These are phyloP conservation scores for Monomorium pharaonis DNA, from an alignment of 1,140 invertebrate species.

Conservation along the genomic window DNA sequence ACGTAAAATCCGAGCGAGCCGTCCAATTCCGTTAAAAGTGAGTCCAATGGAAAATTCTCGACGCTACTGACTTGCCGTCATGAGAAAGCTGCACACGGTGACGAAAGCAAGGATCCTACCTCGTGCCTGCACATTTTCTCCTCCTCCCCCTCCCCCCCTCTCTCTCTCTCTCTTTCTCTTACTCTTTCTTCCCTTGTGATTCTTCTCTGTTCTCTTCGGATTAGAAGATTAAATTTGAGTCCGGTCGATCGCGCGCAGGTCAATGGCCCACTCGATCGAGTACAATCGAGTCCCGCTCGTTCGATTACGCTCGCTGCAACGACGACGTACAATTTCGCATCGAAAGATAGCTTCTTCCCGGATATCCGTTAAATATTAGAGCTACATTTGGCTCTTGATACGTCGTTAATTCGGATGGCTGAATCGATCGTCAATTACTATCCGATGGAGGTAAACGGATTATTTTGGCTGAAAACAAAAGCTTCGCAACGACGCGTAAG, in stretches of 20 bases:
- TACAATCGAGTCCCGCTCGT: constrained; percentile 44
- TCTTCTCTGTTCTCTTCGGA: background rate
- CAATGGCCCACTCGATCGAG: constrained; percentile 34
- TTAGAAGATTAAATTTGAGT: constrained; percentile 57
- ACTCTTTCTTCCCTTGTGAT: background rate
- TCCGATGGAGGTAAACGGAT: constrained; percentile 26
- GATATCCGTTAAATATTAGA: constrained; percentile 44
- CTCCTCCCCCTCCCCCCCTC: background rate
- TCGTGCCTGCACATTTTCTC: background rate
- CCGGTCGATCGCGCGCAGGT: constrained; percentile 34
- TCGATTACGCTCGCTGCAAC: constrained; percentile 43
- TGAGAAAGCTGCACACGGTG: constrained; percentile 34
- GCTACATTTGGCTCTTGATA: background rate
- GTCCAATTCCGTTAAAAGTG: constrained; percentile 66
- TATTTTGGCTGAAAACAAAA: background rate
- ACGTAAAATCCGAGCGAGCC: constrained; percentile 54
- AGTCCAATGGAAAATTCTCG: constrained; percentile 50
- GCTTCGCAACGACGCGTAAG: background rate
- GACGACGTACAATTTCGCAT: constrained; percentile 47
- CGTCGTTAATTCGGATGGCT: constrained; percentile 18
- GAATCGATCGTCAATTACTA: constrained; percentile 10
- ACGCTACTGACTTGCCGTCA: constrained; percentile 33
- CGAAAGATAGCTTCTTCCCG: constrained; percentile 31
- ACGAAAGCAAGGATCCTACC: constrained; percentile 4
- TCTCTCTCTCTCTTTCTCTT: background rate